A percentile compares a stretch with the other conserved stretches of the same genome.
phyloP scores from a whole-genome alignment of 2,113 vertebrate genomes.

The Cyanistes caeruleus region DNA sequence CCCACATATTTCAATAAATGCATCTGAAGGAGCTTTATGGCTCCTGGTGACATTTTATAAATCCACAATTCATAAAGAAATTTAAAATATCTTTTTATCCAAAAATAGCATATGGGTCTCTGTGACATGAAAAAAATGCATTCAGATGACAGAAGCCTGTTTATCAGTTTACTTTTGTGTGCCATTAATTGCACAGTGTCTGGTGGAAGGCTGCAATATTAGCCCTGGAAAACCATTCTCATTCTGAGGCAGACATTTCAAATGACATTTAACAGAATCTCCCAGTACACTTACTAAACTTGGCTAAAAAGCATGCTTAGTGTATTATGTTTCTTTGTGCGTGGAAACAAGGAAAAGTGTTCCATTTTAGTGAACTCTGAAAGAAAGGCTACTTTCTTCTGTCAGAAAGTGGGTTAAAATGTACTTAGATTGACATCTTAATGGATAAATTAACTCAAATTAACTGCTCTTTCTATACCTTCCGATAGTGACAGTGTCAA shows the following conservation, averaged over 20 bases:
- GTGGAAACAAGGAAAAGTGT: neutral
- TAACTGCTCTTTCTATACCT: slow-evolving; percentile 48
- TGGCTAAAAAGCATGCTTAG: neutral
- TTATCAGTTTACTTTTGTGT: slow-evolving; percentile 8
- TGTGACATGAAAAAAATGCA: neutral
- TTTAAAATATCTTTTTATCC: neutral
- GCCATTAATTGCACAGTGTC: neutral
- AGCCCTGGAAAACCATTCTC: neutral
- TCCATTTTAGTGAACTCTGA: slow-evolving; percentile 14
- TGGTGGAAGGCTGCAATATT: neutral
- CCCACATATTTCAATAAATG: neutral
- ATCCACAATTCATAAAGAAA: neutral
- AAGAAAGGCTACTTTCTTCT: slow-evolving; percentile 24
- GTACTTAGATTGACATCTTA: slow-evolving; percentile 17
- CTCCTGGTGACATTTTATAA: neutral
- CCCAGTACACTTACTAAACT: neutral
- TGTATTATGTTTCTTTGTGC: neutral
- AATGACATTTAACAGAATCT: slow-evolving; percentile 41
- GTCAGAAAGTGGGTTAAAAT: slow-evolving; percentile 19
- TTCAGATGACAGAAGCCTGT: neutral
- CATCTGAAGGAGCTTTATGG: neutral
- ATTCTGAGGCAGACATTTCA: slow-evolving; percentile 9
- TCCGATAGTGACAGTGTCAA: neutral
- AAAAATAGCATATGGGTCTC: neutral
- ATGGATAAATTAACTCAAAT: slow-evolving; percentile 25